Conservation (phyloP, 2,888 invertebrate species). For the Hypomecis punctinalis region DNA sequence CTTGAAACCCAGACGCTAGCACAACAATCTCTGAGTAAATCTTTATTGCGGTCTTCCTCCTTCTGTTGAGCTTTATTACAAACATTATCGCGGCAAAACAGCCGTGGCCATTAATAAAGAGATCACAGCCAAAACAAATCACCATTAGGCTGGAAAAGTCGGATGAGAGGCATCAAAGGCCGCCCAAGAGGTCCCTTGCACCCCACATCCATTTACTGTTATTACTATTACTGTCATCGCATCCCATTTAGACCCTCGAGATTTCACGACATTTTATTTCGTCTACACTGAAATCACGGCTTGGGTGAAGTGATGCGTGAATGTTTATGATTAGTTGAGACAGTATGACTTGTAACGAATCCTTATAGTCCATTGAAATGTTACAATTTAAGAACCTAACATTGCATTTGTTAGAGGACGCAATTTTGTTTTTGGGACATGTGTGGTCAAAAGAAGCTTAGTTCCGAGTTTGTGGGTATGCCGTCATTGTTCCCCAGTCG, state of each 20-base stretch:
- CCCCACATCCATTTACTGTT: slow-evolving; percentile 63
- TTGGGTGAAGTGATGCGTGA: slow-evolving; percentile 21
- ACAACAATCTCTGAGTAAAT: slow-evolving; percentile 41
- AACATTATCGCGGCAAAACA: slow-evolving; percentile 49
- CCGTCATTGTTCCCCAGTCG: too few species aligned
- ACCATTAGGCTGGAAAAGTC: slow-evolving; percentile 44
- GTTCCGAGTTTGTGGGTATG: too few species aligned
- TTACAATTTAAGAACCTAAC: too few species aligned
- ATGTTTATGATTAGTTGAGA: slow-evolving; percentile 15
- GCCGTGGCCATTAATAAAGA: slow-evolving; percentile 47
- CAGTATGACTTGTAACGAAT: too few species aligned
- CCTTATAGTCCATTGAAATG: too few species aligned
- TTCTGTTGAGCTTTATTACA: slow-evolving; percentile 44
- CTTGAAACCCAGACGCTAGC: slow-evolving; percentile 37
- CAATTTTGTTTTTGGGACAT: too few species aligned
- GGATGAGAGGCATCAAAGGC: slow-evolving; percentile 42
- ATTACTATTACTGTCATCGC: slow-evolving; percentile 65
- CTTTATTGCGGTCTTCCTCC: slow-evolving; percentile 43
- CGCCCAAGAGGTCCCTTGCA: slow-evolving; percentile 46
- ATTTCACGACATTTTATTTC: slow-evolving; percentile 45
- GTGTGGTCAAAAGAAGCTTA: too few species aligned
- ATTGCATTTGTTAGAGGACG: too few species aligned
- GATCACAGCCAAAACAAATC: slow-evolving; percentile 49
- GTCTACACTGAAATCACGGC: slow-evolving; percentile 28
- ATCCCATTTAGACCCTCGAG: slow-evolving; percentile 60